These are phyloP conservation scores for Gadus macrocephalus DNA, from an alignment of 2,113 vertebrate species.

Conservation along the genomic window DNA sequence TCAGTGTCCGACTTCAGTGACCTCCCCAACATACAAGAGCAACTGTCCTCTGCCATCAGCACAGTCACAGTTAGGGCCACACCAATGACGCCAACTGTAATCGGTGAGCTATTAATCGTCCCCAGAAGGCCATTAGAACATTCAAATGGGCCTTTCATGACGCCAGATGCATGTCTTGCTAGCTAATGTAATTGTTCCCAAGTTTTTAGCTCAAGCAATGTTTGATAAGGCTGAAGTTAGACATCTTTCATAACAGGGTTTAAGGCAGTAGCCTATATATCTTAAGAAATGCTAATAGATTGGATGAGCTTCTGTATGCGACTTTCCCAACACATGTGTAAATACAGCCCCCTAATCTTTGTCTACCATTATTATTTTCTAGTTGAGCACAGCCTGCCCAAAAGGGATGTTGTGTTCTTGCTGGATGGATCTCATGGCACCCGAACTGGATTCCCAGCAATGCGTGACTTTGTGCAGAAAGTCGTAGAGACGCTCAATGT, in stretches of 20 bases:
- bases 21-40: conserved; percentile 34
- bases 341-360: too few species aligned
- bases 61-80: conserved; percentile 13
- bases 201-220: not conserved
- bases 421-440: conserved; percentile 40
- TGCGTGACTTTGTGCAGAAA: conserved; percentile 71
- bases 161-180: not conserved
- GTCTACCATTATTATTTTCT: too few species aligned
- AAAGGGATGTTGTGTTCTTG: conserved; percentile 42
- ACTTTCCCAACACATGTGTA: too few species aligned
- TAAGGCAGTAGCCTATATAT: too few species aligned
- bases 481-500: conserved; percentile 37
- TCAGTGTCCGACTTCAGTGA: conserved; percentile 41
- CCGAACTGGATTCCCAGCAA: conserved; percentile 60
- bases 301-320: too few species aligned
- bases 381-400: conserved; percentile 3
- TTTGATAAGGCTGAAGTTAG: too few species aligned
- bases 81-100: conserved; percentile 3
- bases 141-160: not conserved
- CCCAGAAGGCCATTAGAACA: not conserved
- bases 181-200: not conserved
- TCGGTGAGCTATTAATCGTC: conserved; percentile 7
- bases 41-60: conserved; percentile 31
- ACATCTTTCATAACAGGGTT: too few species aligned
- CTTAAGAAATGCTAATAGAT: too few species aligned